phyloP scores from a whole-genome alignment of 2,797 vertebrate genomes.

The Eremophila alpestris region DNA sequence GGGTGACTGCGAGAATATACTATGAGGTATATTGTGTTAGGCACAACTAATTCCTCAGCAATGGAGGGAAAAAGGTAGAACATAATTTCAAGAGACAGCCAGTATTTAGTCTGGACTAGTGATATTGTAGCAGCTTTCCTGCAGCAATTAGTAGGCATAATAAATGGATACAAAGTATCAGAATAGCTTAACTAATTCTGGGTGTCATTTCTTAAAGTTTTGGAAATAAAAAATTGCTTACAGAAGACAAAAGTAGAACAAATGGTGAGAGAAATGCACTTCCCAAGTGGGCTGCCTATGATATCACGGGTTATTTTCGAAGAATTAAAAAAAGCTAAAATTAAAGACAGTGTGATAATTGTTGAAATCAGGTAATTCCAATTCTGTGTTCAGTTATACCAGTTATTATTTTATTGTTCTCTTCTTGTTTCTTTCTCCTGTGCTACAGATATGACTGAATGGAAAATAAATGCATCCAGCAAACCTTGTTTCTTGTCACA shows the following conservation, averaged over 20 bases:
- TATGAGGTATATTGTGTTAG: background rate
- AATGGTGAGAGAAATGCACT: background rate
- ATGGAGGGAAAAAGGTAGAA: background rate
- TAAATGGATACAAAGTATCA: background rate
- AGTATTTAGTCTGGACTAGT: background rate
- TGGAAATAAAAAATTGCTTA: background rate
- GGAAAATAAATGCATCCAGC: background rate
- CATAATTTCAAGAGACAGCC: background rate
- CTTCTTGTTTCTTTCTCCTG: background rate
- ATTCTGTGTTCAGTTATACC: background rate
- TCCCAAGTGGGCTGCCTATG: background rate
- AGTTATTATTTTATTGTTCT: background rate
- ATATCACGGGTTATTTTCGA: background rate
- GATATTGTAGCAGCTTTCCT: background rate
- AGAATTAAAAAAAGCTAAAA: background rate
- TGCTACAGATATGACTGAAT: background rate
- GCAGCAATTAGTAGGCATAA: background rate
- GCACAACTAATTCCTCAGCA: background rate
- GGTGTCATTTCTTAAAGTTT: background rate
- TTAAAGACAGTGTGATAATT: background rate
- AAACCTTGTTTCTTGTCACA: background rate
- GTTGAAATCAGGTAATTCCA: background rate
- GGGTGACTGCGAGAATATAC: background rate
- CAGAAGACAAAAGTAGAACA: background rate
- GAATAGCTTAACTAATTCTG: background rate